Evolutionary conservation across 2,797 vertebrate genomes (phyloP), one percentile per base, ranked within the genome.

Genomic region (Oryzias sinensis): DNA sequence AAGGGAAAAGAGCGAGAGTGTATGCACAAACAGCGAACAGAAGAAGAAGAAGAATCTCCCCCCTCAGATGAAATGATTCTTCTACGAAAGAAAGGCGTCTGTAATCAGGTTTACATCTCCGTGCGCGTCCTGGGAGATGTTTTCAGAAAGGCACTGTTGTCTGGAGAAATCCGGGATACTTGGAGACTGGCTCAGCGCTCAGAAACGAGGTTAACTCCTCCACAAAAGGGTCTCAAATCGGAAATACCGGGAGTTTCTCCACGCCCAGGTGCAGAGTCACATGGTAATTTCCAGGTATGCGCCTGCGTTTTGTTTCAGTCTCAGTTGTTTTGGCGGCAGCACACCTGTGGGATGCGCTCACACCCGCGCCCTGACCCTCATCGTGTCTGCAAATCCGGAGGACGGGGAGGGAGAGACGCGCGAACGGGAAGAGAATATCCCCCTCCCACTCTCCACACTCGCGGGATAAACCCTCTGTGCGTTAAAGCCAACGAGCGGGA

Each of bases 201-300:
- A 61, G 64, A 78, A 47, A 37, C 65, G 68, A 70, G 56, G 49
- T 41, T 59, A 85, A 89, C 72, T 88, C 79, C 59, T 75, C 57
- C 62, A 87, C 79, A 86, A 88, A 81, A 84, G 69, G 70, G 67
- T 73, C 54, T 74, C 60, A 51, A 73, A 67, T 73, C 49, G 17
- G 68, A 64, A 59, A 72, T 59, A 66, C 25, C 49, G 3, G 63
- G 71, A 78, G 74, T 86, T 88, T 85, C 85, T 90, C 90, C 90
- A 91, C 92, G 90, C 92, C 92, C 91, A 93, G 91, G 91, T 93
- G 85, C 64, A 57, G 68, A 85, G 88, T 92, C 92, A 93, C 91
- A 88, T 93, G 92, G 80, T 87, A n/a, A 59, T 67, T 15, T 82
- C 87, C 92, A 93, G 92, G 92, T 93, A 90, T 78, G 86, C 54